Conservation (phyloP, 2,113 vertebrate species). For the Sphaerodactylus townsendi region DNA sequence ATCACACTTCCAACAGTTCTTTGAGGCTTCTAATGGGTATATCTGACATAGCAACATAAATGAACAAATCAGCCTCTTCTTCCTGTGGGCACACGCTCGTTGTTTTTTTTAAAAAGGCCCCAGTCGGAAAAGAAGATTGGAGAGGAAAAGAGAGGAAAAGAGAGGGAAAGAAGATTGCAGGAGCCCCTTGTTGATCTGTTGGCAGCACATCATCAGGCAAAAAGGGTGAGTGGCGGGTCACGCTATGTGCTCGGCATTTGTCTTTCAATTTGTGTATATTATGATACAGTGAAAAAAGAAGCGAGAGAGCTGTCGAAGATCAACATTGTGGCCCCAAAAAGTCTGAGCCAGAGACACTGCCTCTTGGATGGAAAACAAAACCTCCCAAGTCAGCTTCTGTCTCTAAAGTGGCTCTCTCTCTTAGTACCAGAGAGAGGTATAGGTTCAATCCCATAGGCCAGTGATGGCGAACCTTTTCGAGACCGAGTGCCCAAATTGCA, state of each 20-base stretch:
- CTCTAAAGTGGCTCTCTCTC: background rate
- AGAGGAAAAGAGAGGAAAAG: no score
- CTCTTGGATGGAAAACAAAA: background rate
- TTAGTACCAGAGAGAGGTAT: no score
- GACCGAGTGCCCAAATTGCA: no score
- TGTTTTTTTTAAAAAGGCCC: constrained; percentile 19
- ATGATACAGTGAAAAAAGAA: constrained; percentile 39
- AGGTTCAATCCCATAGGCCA: no score
- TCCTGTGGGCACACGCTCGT: background rate
- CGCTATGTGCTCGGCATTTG: constrained; percentile 21
- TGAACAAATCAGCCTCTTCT: background rate
- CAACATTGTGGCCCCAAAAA: constrained; percentile 34
- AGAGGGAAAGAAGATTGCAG: background rate
- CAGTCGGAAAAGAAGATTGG: background rate
- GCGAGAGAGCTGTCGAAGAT: constrained; percentile 34
- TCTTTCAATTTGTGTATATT: constrained; percentile 38
- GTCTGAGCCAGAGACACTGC: constrained; percentile 28
- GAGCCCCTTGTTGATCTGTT: constrained; percentile 29
- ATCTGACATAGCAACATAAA: constrained; percentile 11
- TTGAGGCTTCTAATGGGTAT: no score
- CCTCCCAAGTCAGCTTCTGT: constrained; percentile 21
- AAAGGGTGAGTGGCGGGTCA: constrained; percentile 17
- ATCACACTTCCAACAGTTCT: no score
- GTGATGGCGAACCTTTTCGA: no score
- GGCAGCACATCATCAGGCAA: constrained; percentile 15